Conservation (phyloP, 1,140 invertebrate genomes). For the Anastrepha ludens region DNA sequence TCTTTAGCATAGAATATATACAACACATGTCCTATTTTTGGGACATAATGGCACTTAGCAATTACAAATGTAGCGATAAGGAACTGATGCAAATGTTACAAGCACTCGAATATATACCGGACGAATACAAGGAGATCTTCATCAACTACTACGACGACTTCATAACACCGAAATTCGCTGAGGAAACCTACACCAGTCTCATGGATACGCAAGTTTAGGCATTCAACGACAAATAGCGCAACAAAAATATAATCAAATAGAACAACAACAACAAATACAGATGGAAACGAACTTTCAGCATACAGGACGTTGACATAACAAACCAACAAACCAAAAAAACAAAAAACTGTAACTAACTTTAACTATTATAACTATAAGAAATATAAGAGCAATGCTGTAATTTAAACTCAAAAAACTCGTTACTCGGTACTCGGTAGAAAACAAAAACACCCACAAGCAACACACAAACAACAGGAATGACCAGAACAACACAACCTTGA, state of each 20-base stretch:
- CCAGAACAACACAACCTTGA: not conserved
- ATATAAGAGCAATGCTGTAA: constrained; percentile 39
- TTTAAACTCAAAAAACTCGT: constrained; percentile 33
- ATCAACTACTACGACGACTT: constrained; percentile 68
- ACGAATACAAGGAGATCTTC: constrained; percentile 67
- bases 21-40: constrained; percentile 66
- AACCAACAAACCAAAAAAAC: constrained; percentile 3
- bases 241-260: not conserved
- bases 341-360: constrained; percentile 13
- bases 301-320: not conserved
- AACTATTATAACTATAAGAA: not conserved
- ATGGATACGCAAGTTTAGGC: constrained; percentile 66
- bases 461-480: not conserved
- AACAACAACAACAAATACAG: not conserved
- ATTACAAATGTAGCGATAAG: constrained; percentile 65
- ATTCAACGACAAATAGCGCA: not conserved
- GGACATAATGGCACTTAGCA: constrained; percentile 67
- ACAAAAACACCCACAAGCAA: constrained; percentile 11
- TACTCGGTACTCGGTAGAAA: constrained; percentile 17
- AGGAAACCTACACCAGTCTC: constrained; percentile 64
- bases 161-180: constrained; percentile 67
- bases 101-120: constrained; percentile 66
- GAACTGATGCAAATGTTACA: constrained; percentile 68
- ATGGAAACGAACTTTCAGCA: not conserved
- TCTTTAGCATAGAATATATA: constrained; percentile 64